These are phyloP conservation scores for Stramonita haemastoma DNA, from an alignment of 2,888 invertebrate species.

Conservation along the genomic window DNA sequence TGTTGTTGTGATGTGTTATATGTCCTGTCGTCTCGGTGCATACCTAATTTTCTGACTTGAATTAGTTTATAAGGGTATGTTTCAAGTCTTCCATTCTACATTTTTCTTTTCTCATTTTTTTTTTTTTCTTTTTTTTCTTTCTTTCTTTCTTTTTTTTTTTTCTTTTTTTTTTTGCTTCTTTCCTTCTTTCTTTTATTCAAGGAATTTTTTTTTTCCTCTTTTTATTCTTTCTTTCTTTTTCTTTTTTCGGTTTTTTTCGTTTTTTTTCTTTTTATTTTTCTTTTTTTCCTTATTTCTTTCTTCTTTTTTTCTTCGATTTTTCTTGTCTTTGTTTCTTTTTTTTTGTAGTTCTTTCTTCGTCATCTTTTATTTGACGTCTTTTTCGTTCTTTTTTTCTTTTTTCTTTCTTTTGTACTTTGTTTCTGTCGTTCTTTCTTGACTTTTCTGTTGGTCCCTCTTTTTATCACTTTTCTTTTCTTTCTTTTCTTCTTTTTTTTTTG, in stretches of 20 bases:
- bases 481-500: neutral
- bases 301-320: neutral
- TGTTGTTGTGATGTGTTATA: neutral
- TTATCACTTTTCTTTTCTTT: neutral
- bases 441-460: too few species aligned
- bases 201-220: too few species aligned
- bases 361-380: neutral
- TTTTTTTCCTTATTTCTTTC: neutral
- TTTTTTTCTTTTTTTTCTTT: too few species aligned
- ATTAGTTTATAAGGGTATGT: neutral
- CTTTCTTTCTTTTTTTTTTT: too few species aligned
- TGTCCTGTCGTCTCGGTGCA: neutral
- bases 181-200: too few species aligned
- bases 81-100: neutral
- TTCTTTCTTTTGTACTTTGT: too few species aligned
- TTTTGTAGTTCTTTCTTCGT: neutral
- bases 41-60: neutral
- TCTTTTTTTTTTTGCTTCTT: too few species aligned
- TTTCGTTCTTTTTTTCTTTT: too few species aligned
- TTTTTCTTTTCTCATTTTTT: too few species aligned
- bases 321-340: neutral
- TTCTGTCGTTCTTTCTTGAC: too few species aligned
- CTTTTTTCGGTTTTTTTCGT: too few species aligned
- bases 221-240: too few species aligned
- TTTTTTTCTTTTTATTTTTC: neutral